Percentiles rank a stretch among this genome's conserved stretches.
These are phyloP conservation scores for Osmerus eperlanus DNA, from an alignment of 2,113 vertebrate genomes.

Conservation along the genomic window DNA sequence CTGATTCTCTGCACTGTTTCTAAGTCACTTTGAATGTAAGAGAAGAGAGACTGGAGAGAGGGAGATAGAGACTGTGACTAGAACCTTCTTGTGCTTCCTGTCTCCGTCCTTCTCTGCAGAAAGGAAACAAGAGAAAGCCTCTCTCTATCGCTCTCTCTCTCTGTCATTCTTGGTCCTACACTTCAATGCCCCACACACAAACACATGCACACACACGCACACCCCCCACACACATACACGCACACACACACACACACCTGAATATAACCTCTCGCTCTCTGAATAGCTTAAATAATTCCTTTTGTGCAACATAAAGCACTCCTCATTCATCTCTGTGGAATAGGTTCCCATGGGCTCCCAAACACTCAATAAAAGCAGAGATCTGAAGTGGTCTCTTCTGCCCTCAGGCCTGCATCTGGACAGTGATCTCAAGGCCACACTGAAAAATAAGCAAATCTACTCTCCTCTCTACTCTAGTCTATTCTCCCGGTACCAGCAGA, in stretches of 20 bases:
- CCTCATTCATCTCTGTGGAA: constrained; percentile 31
- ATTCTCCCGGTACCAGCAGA: neutral
- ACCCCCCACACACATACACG: neutral
- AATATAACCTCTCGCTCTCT: neutral
- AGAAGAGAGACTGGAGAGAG: neutral
- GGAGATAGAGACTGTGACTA: neutral
- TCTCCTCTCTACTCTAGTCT: neutral
- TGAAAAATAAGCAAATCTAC: neutral
- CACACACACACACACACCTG: neutral
- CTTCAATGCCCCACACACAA: neutral
- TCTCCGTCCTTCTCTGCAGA: constrained; percentile 24
- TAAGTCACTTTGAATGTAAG: neutral
- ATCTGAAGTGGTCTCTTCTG: neutral
- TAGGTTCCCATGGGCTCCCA: constrained; percentile 34
- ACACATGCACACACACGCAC: neutral
- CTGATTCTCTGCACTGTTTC: too few relatives aligned
- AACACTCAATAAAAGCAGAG: constrained; percentile 43
- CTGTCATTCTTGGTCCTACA: neutral
- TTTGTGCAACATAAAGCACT: constrained; percentile 44
- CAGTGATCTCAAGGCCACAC: constrained; percentile 10
- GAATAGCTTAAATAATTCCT: constrained; percentile 55
- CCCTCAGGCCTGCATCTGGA: constrained; percentile 15
- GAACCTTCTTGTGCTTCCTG: constrained; percentile 44
- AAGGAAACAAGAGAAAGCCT: constrained; percentile 52
- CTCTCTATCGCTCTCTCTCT: constrained; percentile 6